Base-by-base conservation (phyloP, 2,888 invertebrate species). In the Steromphala cineraria region DNA sequence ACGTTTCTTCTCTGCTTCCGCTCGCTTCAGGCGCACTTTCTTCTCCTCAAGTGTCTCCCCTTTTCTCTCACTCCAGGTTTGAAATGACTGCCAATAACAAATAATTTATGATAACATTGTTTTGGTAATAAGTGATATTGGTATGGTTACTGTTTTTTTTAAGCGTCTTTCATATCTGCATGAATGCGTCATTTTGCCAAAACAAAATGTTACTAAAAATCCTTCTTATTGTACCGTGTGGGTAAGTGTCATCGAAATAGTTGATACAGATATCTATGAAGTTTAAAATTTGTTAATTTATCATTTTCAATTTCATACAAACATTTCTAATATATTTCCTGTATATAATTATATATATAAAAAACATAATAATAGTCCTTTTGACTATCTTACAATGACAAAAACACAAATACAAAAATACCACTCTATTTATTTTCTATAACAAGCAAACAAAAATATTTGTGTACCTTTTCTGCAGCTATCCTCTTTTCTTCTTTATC, bases 61-160 rank as follows among this genome's bases (percentile, higher is more conserved):
- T 78, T 89, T 90, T 28, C 71, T 81, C 75, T 88, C 86, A 78
- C 89, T 90, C 91, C 89, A 89, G 56, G 81, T 83, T 62, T 80
- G 62, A 75, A 88, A 90, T 62, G 87, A 85, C 90, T 90, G 79
- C 19, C 85, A 85, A 53, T 62, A 80, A 74, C 36, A 10, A 74
- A 13, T 2, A 53, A 78, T n/a, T 28, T 7, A 55, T 13, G 13
- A 3, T 28, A 40, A 53, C 5, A 78, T n/a, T 56, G 56, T 1
- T 19, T 1, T 8, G 1, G 46, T 5, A 46, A 46, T 10, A 46
- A 46, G n/a, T 4, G 8, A 21, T 4, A 55, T 55, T 55, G 2
- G 4, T 55, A 5, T 19, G 3, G 56, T 56, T 19, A 24, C 19
- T 24, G 24, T 7, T 21, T 5, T n/a, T 55, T 55, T 36, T 36